A percentile compares a stretch with the other conserved stretches of the same genome.
phyloP scores from a whole-genome alignment of 2,113 vertebrate species.

The Myotis lucifugus region DNA sequence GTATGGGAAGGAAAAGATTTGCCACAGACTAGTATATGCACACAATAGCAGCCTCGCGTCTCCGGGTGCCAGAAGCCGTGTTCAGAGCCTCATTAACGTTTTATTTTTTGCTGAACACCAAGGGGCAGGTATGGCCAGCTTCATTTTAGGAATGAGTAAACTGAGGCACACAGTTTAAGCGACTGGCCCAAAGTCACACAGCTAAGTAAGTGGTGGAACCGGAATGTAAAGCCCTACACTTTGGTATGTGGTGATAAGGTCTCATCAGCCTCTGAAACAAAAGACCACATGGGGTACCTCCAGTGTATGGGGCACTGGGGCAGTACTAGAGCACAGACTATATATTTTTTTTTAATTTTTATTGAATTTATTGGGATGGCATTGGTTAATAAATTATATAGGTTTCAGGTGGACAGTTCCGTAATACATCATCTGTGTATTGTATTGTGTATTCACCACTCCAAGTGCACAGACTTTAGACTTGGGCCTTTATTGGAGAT shows the following conservation, averaged over 20 bases:
- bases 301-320: background rate
- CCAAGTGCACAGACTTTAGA: background rate
- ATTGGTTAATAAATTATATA: background rate
- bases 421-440: background rate
- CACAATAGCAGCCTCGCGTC: background rate
- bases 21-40: background rate
- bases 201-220: background rate
- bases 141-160: background rate
- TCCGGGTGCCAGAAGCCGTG: background rate
- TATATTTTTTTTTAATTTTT: background rate
- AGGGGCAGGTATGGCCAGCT: background rate
- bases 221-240: background rate
- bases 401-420: background rate
- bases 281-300: constrained; percentile 1
- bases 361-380: background rate
- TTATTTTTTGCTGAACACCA: background rate
- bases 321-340: background rate
- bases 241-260: background rate
- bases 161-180: background rate
- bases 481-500: background rate
- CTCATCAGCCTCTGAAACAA: constrained; percentile 28
- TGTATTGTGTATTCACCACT: background rate
- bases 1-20: background rate
- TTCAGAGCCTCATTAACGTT: background rate
- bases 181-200: background rate